Evolutionary conservation across 2,888 invertebrate species (phyloP).

Genomic region (Clivina fossor): DNA sequence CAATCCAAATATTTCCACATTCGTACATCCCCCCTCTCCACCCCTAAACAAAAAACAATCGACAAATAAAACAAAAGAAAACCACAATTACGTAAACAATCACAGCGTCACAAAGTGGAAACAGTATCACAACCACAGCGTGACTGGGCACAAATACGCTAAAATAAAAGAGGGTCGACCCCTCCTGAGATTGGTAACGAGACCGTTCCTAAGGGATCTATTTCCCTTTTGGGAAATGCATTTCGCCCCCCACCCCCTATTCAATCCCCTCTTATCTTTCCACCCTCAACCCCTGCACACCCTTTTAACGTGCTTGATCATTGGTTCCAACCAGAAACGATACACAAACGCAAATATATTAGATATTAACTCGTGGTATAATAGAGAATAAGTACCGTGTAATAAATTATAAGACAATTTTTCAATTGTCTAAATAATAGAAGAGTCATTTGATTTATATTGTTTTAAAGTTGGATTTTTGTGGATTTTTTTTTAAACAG

Average conservation of each 20-base stretch:
- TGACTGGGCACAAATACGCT: not conserved
- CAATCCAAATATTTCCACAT: not conserved
- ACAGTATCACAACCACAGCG: constrained; percentile 2
- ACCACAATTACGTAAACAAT: constrained; percentile 6
- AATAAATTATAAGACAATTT: too few relatives aligned
- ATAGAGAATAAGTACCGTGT: too few relatives aligned
- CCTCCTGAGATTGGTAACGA: not conserved
- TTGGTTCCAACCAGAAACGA: too few relatives aligned
- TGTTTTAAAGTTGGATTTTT: too few relatives aligned
- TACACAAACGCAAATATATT: too few relatives aligned
- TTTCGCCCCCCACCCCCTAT: not conserved
- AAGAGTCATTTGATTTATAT: too few relatives aligned
- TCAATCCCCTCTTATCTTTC: not conserved
- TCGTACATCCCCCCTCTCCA: not conserved
- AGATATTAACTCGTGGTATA: too few relatives aligned
- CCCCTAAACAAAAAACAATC: not conserved
- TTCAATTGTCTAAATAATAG: too few relatives aligned
- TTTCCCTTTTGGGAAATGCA: too few relatives aligned
- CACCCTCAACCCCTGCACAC: not conserved
- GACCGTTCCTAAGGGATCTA: not conserved
- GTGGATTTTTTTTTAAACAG: too few relatives aligned
- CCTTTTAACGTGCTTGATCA: too few relatives aligned
- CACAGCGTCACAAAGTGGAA: constrained; percentile 11
- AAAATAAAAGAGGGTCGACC: constrained; percentile 1
- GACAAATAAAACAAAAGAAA: not conserved